A percentile compares a stretch with the other conserved stretches of the same genome.
phyloP scores from a whole-genome alignment of 2,113 vertebrate species.

The Chelonoidis abingdonii region DNA sequence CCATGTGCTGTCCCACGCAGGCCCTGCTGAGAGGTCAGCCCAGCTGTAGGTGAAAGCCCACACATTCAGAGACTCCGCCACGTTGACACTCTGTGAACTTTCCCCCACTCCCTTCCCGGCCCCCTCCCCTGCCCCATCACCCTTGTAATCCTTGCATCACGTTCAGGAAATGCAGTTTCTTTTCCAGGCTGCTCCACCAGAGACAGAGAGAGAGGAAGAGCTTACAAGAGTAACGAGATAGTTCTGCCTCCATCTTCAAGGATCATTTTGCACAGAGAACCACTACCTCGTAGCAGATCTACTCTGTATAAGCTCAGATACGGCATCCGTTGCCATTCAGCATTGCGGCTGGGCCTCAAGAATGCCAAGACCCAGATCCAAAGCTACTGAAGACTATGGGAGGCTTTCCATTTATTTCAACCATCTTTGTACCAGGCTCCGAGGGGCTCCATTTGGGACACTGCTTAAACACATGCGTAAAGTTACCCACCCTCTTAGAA shows the following conservation, averaged over 20 bases:
- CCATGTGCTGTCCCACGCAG: background rate
- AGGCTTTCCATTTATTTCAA: background rate
- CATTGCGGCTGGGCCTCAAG: background rate
- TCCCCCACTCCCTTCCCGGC: background rate
- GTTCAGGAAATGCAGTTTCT: slow-evolving; percentile 1
- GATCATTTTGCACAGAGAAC: background rate
- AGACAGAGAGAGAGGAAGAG: no score
- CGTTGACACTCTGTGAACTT: background rate
- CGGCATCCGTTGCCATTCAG: background rate
- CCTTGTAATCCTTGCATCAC: background rate
- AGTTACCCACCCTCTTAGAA: fast-evolving
- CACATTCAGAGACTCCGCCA: background rate
- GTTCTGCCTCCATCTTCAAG: background rate
- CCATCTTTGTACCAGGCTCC: background rate
- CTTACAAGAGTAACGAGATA: background rate
- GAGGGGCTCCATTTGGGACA: background rate
- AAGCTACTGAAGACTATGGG: background rate
- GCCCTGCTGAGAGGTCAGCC: no score
- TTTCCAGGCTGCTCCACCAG: background rate
- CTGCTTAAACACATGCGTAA: background rate
- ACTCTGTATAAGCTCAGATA: background rate
- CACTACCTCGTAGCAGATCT: background rate
- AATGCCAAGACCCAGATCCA: background rate
- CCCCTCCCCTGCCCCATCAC: background rate
- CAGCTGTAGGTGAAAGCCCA: fast-evolving